Evolutionary conservation across 2,113 vertebrate species (phyloP), one percentile per base, ranked within the genome.

Genomic region (Seriola quinqueradiata): DNA sequence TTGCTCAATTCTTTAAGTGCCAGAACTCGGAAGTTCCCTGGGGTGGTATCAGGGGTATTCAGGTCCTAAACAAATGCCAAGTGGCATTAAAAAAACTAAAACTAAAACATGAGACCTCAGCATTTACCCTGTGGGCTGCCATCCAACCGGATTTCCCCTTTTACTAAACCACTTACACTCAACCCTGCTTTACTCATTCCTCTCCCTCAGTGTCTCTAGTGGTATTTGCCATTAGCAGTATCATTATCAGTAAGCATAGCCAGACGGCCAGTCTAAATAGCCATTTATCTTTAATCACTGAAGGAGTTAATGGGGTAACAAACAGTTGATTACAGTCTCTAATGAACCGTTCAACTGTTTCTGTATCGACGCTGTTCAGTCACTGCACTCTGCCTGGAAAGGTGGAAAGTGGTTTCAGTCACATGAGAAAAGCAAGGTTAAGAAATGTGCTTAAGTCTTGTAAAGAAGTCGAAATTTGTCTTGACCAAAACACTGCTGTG

Each of bases 211-310:
- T 0, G 59, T 77, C 89, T 87, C 36, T 42, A n/a, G 77, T 54
- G 79, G 74, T 79, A 78, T 82, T 46, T 73, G 40, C 82, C 58
- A 84, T 88, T 86, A 88, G 81, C 36, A 34, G 73, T 28, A 52
- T 77, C 80, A 75, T 92, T 90, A 93, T 85, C 89, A 88, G 83
- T 76, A 55, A 86, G 68, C 84, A 68, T 81, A 86, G 82, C 88
- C 87, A 92, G 91, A 88, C 65, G 60, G 59, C 82, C 54, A 83
- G 82, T 78, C 72, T 46, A 84, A 89, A 87, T 55, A 80, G 25
- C 69, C 83, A 85, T 88, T 89, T 61, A 77, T 89, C 77, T 85
- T 81, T 68, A 86, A 82, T 87, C 34, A 77, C 78, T 38, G 48
- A 63, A 82, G 74, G 66, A 79, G 81, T 84, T 83, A 88, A 91